Percentiles rank a stretch among this genome's conserved stretches.
phyloP scores from a whole-genome alignment of 2,888 invertebrate genomes.

The Drosophila greeni region DNA sequence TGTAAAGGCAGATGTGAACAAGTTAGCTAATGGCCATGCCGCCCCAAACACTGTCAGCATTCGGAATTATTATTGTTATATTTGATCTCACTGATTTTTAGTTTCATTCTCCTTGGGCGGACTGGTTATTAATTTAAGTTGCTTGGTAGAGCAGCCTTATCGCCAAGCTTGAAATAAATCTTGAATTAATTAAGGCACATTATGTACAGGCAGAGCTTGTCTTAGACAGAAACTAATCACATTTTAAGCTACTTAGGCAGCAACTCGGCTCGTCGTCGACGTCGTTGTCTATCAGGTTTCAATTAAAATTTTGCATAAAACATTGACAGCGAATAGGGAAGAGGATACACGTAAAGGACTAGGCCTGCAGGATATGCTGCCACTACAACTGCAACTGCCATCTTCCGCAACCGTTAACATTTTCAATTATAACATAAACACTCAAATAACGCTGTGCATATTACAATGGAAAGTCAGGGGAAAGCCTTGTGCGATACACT shows the following conservation, averaged over 20 bases:
- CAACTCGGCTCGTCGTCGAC: conserved; percentile 3
- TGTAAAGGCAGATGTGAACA: conserved; percentile 69
- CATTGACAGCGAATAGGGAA: neutral
- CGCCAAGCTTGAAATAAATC: neutral
- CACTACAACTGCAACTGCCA: conserved; percentile 39
- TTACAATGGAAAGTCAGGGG: conserved; percentile 5
- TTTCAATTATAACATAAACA: conserved; percentile 65
- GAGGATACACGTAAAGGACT: conserved; percentile 9
- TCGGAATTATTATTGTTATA: conserved; percentile 17
- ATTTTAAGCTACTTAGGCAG: conserved; percentile 22
- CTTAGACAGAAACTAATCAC: conserved; percentile 16
- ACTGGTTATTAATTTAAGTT: conserved; percentile 13
- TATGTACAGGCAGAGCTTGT: conserved; percentile 7
- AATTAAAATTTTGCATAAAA: conserved; percentile 34
- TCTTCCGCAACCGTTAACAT: conserved; percentile 42
- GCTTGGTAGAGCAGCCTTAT: conserved; percentile 5
- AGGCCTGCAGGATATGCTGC: conserved; percentile 42
- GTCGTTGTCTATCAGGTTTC: conserved; percentile 32
- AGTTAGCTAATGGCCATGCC: conserved; percentile 55
- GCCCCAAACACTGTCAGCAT: conserved; percentile 3
- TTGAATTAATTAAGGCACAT: conserved; percentile 19
- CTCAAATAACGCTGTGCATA: conserved; percentile 34
- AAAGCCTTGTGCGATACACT: conserved; percentile 5
- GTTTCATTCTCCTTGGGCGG: conserved; percentile 1
- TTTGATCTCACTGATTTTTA: neutral